phyloP scores from a whole-genome alignment of 2,797 vertebrate species.

The Sardinella longiceps region DNA sequence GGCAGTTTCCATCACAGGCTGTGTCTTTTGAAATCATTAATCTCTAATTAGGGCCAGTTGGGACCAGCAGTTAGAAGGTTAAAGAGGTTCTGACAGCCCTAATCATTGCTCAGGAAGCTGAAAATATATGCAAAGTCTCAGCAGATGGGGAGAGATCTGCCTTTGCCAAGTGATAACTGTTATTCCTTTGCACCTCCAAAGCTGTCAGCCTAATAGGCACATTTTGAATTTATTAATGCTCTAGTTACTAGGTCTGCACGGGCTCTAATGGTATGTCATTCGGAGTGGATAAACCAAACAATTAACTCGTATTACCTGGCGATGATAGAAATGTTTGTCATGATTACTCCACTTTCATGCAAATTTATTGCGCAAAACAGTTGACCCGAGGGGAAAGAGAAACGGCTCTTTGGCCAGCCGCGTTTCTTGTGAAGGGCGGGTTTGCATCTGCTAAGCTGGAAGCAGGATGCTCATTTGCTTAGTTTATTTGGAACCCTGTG shows the following conservation, averaged over 20 bases:
- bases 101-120: constrained; percentile 99
- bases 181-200: constrained; percentile 91
- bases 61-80: constrained; percentile 99
- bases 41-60: constrained; percentile 99
- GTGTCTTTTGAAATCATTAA: constrained; percentile 99
- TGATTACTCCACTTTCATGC: constrained; percentile 49
- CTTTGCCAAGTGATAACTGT: constrained; percentile 90
- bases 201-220: constrained; percentile 89
- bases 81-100: constrained; percentile 99
- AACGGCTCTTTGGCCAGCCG: constrained; percentile 40
- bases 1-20: constrained; percentile 91
- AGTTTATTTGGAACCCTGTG: constrained; percentile 24
- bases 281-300: constrained; percentile 90
- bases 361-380: constrained; percentile 45
- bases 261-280: constrained; percentile 89
- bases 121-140: constrained; percentile 91
- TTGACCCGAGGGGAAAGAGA: constrained; percentile 42
- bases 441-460: constrained; percentile 42
- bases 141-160: constrained; percentile 89
- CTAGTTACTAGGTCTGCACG: constrained; percentile 84
- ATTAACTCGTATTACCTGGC: constrained; percentile 94
- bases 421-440: constrained; percentile 11
- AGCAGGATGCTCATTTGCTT: constrained; percentile 42
- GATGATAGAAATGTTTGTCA: constrained; percentile 86
- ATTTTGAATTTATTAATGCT: constrained; percentile 91